A percentile compares a stretch with the other conserved stretches of the same genome.
Conservation (phyloP, 2,113 vertebrate species). For the Maccullochella peelii region DNA sequence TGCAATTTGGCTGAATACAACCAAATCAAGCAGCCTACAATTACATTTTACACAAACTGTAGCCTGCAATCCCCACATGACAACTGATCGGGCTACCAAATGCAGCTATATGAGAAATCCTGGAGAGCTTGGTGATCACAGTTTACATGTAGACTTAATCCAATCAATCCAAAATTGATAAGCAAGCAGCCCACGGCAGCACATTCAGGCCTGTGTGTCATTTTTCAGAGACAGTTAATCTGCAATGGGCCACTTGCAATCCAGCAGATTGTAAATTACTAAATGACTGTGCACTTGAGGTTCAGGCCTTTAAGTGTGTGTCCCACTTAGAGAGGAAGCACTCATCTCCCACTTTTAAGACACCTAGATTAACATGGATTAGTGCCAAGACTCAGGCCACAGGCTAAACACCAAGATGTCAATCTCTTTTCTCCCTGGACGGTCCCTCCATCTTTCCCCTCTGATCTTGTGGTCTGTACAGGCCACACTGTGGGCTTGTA, state of each 20-base stretch:
- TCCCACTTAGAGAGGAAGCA: constrained; percentile 73
- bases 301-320: constrained; percentile 70
- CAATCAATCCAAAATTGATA: constrained; percentile 3
- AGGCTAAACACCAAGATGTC: constrained; percentile 72
- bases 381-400: constrained; percentile 76
- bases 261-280: constrained; percentile 55
- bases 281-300: constrained; percentile 65
- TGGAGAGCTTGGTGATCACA: neutral
- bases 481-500: constrained; percentile 16
- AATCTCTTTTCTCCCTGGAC: constrained; percentile 45
- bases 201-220: constrained; percentile 11
- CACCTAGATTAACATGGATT: constrained; percentile 84
- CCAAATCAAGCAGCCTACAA: constrained; percentile 12
- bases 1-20: neutral
- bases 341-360: constrained; percentile 80
- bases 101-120: neutral
- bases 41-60: neutral
- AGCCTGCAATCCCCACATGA: neutral
- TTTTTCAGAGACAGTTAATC: constrained; percentile 15
- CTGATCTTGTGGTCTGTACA: constrained; percentile 6
- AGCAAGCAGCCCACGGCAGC: neutral
- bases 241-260: constrained; percentile 48
- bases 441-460: constrained; percentile 32
- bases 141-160: neutral
- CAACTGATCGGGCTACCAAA: neutral